Evolutionary conservation across 2,113 vertebrate genomes (phyloP), one percentile per base, ranked within the genome.

Genomic region (Microcebus lehilahytsara): DNA sequence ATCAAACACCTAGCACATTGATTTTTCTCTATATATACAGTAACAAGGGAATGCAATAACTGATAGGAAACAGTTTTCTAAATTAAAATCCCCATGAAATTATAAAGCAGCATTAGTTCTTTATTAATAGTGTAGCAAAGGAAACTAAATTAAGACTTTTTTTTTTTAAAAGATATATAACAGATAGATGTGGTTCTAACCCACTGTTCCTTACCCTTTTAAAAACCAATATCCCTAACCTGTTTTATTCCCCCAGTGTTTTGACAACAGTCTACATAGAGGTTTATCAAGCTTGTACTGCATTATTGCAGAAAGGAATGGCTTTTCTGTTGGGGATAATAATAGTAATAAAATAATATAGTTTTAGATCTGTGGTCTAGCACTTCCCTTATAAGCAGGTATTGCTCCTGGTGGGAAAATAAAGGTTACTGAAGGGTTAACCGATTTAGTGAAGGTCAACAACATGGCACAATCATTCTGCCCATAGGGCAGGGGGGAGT

Each of bases 351-450:
- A 96, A 96, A 96, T 95, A 78, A 92, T 51, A 77, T 81, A 91
- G 79, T 86, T 96, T 97, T 92, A 95, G 56, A 84, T 89, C 74
- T 74, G 25, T 93, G 80, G 17, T 58, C 90, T 93, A 85, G 32
- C 49, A 71, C 42, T 95, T 94, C 74, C 62, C 91, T 94, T 95
- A 90, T 46, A 95, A 94, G 91, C 67, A 96, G 88, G 90, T 93
- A 95, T 97, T 97, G 22, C 77, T 97, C 96, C 78, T 85, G 69
- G 91, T 96, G 94, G 95, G 95, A 96, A 95, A 93, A 96, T 96
- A 80, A 97, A 96, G 92, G 78, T 89, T 86, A 86, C 11, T 62
- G 17, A 86, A 56, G 94, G 96, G 95, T 96, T 94, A 97, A 95
- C 96, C 74, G 88, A 84, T 67, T 96, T 78, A 75, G 56, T 71